These are phyloP conservation scores for Cyanoramphus novaezelandiae DNA, from an alignment of 2,113 vertebrate species.

Conservation along the genomic window DNA sequence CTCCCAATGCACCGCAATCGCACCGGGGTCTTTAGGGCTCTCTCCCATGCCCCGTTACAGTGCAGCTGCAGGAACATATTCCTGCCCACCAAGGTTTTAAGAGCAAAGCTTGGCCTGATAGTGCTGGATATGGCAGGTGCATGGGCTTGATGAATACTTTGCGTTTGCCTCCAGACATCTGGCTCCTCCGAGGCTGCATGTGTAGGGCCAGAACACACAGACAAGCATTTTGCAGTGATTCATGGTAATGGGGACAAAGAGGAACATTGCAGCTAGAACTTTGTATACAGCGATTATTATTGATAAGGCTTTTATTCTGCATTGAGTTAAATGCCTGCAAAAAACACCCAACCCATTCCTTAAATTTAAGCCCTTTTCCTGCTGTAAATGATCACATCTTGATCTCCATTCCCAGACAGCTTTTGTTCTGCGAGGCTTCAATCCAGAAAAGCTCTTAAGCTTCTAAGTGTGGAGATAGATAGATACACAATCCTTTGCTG, in stretches of 20 bases:
- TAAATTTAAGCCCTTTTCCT: neutral
- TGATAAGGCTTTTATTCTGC: conserved; percentile 19
- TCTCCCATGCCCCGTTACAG: neutral
- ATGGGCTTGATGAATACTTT: neutral
- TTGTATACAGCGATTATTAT: neutral
- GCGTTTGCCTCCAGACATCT: conserved; percentile 52
- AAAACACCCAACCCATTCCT: neutral
- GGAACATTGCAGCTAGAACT: neutral
- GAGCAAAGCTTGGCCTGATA: neutral
- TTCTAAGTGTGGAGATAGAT: neutral
- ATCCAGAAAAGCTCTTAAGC: conserved; percentile 29
- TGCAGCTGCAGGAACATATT: neutral
- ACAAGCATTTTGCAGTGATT: conserved; percentile 12
- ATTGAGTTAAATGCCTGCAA: neutral
- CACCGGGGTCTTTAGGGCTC: neutral
- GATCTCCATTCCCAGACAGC: neutral
- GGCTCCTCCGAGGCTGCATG: conserved; percentile 19
- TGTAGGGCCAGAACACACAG: neutral
- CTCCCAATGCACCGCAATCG: neutral
- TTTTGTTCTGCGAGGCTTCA: conserved; percentile 3
- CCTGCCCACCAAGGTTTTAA: neutral
- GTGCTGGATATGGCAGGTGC: neutral
- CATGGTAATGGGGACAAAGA: neutral
- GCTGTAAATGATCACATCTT: neutral
- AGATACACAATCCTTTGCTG: neutral